phyloP scores from a whole-genome alignment of 2,888 invertebrate species.

The Drosophila antonietae region DNA sequence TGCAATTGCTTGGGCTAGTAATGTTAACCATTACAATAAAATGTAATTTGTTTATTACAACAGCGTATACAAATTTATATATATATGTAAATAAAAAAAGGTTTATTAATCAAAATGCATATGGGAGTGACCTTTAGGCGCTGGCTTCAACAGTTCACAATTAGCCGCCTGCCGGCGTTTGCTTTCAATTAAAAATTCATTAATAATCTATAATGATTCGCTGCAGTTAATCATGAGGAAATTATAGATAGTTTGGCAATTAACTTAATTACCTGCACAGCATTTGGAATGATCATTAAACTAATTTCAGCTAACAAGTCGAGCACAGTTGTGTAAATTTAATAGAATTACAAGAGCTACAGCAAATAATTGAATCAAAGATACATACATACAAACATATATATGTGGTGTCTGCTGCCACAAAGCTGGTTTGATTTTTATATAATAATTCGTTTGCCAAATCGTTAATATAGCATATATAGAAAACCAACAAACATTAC shows the following conservation, averaged over 20 bases:
- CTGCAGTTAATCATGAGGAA: slow-evolving; percentile 63
- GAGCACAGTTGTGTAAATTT: slow-evolving; percentile 52
- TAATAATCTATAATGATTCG: slow-evolving; percentile 69
- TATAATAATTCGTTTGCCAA: slow-evolving; percentile 7
- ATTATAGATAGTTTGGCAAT: slow-evolving; percentile 68
- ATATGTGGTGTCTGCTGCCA: not conserved
- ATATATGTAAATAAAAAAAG: not conserved
- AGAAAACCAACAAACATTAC: not conserved
- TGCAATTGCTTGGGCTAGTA: slow-evolving; percentile 22
- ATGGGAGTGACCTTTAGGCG: slow-evolving; percentile 42
- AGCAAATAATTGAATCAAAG: slow-evolving; percentile 17
- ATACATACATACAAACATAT: too few relatives aligned
- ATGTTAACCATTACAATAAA: slow-evolving; percentile 36
- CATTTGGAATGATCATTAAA: slow-evolving; percentile 48
- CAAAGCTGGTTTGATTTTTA: slow-evolving; percentile 4
- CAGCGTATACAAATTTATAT: slow-evolving; percentile 6
- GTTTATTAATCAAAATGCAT: slow-evolving; percentile 44
- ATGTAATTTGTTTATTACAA: slow-evolving; percentile 39
- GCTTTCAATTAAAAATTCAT: slow-evolving; percentile 69
- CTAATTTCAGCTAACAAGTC: slow-evolving; percentile 50
- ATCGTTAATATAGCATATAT: slow-evolving; percentile 1
- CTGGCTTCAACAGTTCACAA: slow-evolving; percentile 42
- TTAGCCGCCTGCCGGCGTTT: slow-evolving; percentile 51
- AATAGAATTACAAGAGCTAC: slow-evolving; percentile 39
- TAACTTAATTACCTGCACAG: slow-evolving; percentile 60